Percentiles rank a stretch among this genome's conserved stretches.
These are phyloP conservation scores for Caenorhabditis latens DNA, from an alignment of 1,140 invertebrate species.

Conservation along the genomic window DNA sequence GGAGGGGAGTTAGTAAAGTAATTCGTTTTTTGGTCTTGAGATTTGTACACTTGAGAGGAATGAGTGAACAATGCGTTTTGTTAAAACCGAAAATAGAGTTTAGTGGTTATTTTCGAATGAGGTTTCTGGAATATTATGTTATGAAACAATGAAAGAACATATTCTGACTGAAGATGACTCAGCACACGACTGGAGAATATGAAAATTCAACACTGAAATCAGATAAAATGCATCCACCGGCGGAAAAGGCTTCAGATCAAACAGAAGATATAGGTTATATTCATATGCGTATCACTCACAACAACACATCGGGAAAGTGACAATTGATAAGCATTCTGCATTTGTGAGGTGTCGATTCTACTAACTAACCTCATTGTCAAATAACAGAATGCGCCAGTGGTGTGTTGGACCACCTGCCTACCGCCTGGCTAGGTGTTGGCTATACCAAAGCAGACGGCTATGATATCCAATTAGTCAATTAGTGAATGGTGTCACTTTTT, in stretches of 20 bases:
- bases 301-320: conserved; percentile 47
- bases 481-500: conserved; percentile 37
- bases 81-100: background rate
- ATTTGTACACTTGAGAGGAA: conserved; percentile 24
- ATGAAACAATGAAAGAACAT: too few relatives aligned
- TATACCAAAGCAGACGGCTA: conserved; percentile 4
- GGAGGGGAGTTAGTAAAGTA: background rate
- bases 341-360: background rate
- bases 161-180: too few relatives aligned
- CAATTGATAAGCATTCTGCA: conserved; percentile 7
- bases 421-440: background rate
- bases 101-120: background rate
- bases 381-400: background rate
- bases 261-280: conserved; percentile 7
- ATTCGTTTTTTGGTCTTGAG: conserved; percentile 37
- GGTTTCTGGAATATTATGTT: background rate
- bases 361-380: background rate
- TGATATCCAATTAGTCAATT: conserved; percentile 56
- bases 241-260: background rate
- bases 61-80: background rate
- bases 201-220: background rate
- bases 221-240: too few relatives aligned
- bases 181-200: too few relatives aligned
- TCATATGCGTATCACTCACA: conserved; percentile 36
- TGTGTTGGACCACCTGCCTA: conserved; percentile 19